Base-by-base conservation (phyloP, 2,888 invertebrate species). In the Ischnus inquisitorius region DNA sequence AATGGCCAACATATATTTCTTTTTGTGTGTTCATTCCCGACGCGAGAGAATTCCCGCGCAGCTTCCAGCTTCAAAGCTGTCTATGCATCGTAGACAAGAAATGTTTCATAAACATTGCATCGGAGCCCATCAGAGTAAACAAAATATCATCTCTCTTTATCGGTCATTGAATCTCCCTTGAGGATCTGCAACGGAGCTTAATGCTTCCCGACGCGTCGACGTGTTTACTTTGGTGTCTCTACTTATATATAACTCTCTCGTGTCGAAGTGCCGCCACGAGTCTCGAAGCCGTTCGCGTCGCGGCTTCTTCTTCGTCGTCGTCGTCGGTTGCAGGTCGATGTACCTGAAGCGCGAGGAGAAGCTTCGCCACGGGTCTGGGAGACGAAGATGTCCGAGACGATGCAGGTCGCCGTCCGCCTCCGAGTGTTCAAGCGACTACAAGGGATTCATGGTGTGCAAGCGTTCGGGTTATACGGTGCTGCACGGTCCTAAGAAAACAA, bases 241-340 rank as follows among this genome's bases (percentile, higher is more conserved):
- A 62, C 71, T 57, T 64, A 46, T 68, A 82, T 74, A 54, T 68
- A 76, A 79, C 65, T 75, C 65, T 75, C 54, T 79, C 43, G 51
- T 60, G 72, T 10, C 68, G 25, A 43, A 79, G 71, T 69, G 72
- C 48, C 64, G n/a, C 34, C 64, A 22, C 60, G 69, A 72, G 76
- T 79, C 74, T 64, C 69, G 48, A 41, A 83, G 80, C 67, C 80
- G 75, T 81, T 80, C 80, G 71, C 79, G 57, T 57, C 34, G 46
- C 51, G 43, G 74, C 64, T 43, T 57, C 68, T 57, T 62, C 57
- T 64, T 19, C 51, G 68, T 57, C 72, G 64, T 62, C 46, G 69
- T n/a, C 51, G 68, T 54, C 72, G 64, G 64, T 71, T 76, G 25
- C 79, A 83, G 85, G 83, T 85, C 85, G 82, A 85, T 85, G 83